phyloP scores from a whole-genome alignment of 2,113 vertebrate species.

The Gnathonemus longibarbis region DNA sequence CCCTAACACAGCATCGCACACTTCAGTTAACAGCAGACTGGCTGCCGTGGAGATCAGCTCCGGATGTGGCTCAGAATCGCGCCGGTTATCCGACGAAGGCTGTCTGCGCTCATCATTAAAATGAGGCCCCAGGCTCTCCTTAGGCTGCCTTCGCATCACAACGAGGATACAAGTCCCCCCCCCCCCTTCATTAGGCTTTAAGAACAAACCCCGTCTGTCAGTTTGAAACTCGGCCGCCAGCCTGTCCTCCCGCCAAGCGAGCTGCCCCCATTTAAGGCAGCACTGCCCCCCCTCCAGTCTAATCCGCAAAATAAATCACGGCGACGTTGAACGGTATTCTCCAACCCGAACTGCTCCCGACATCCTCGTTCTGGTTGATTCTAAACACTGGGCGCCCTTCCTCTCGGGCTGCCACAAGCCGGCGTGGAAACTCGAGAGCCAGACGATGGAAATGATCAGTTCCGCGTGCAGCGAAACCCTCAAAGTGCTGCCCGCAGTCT shows the following conservation, averaged over 20 bases:
- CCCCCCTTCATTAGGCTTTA: neutral
- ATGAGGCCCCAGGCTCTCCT: neutral
- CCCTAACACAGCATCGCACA: neutral
- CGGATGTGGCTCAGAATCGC: neutral
- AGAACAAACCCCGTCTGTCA: neutral
- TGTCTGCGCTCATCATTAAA: constrained; percentile 5
- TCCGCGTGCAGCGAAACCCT: neutral
- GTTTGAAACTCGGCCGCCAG: neutral
- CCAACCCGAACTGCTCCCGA: neutral
- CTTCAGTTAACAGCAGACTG: neutral
- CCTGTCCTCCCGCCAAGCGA: neutral
- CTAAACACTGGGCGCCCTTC: neutral
- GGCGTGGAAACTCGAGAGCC: neutral
- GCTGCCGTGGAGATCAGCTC: neutral
- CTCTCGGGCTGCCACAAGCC: neutral
- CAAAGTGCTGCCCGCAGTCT: neutral
- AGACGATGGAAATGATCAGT: neutral
- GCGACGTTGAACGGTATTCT: neutral
- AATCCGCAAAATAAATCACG: neutral
- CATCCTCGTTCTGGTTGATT: neutral
- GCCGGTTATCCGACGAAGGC: neutral
- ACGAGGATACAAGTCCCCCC: neutral
- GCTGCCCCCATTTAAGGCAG: neutral
- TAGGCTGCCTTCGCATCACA: neutral
- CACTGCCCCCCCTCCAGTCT: neutral